Conservation (phyloP, 2,888 invertebrate species). For the Pheosia gnoma region DNA sequence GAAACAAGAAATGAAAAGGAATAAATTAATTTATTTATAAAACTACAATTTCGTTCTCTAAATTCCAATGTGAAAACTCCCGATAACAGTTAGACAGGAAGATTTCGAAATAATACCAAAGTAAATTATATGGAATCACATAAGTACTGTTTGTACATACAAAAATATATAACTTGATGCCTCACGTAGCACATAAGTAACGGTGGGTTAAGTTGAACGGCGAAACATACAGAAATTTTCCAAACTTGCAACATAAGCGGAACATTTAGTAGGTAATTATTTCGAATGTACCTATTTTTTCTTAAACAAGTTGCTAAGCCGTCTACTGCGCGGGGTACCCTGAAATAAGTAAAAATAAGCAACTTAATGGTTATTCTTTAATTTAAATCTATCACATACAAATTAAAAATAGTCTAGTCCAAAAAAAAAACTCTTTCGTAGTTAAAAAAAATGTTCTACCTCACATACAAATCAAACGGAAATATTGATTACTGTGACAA, state of each 20-base stretch:
- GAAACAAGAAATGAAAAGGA: conserved; percentile 38
- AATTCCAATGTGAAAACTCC: conserved; percentile 29
- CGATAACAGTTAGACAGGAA: not conserved
- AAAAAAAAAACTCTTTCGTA: too few species aligned
- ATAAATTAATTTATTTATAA: conserved; percentile 54
- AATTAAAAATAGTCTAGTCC: too few species aligned
- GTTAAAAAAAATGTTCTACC: too few species aligned
- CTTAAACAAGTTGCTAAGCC: conserved; percentile 80
- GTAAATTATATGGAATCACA: not conserved
- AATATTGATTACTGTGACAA: too few species aligned
- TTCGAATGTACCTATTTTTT: conserved; percentile 51
- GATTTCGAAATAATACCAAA: not conserved
- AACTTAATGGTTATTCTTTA: not conserved
- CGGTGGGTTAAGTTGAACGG: not conserved
- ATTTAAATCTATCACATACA: not conserved
- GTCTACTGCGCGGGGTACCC: conserved; percentile 78
- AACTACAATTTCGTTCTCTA: conserved; percentile 36
- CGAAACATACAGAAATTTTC: not conserved
- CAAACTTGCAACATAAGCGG: not conserved
- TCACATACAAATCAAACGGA: too few species aligned
- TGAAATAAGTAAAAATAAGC: conserved; percentile 51
- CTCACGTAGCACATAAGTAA: not conserved
- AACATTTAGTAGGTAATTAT: not conserved
- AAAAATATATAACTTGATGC: not conserved
- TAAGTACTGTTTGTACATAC: not conserved